Percentiles rank a stretch among this genome's conserved stretches.
Evolutionary conservation across 2,888 invertebrate genomes (phyloP).

Genomic region (Heliconius cydno): DNA sequence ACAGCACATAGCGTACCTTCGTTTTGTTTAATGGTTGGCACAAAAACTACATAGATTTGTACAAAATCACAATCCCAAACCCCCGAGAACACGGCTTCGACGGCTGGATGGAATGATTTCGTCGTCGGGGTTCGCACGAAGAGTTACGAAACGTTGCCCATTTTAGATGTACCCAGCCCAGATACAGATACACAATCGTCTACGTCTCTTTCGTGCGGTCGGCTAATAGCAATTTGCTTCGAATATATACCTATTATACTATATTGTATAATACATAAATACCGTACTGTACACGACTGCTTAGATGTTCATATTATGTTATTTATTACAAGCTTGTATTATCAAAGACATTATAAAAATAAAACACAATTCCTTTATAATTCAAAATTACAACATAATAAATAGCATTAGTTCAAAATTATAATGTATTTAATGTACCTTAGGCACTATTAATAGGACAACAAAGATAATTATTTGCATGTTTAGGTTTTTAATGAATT

Average conservation of each 20-base stretch:
- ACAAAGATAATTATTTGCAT: conserved; percentile 8
- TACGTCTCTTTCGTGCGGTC: conserved; percentile 61
- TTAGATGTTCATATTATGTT: conserved; percentile 52
- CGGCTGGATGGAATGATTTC: conserved; percentile 84
- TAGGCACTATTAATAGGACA: conserved; percentile 5
- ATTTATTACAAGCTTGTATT: conserved; percentile 37
- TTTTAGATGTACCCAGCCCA: conserved; percentile 59
- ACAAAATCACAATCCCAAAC: conserved; percentile 80
- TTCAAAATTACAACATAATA: conserved; percentile 2
- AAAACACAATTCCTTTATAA: background rate
- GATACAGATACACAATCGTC: conserved; percentile 53
- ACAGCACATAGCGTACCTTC: conserved; percentile 69
- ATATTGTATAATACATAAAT: conserved; percentile 50
- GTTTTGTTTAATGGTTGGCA: conserved; percentile 80
- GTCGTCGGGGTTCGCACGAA: conserved; percentile 79
- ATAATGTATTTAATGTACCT: background rate
- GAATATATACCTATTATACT: conserved; percentile 55
- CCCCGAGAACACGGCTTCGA: conserved; percentile 83
- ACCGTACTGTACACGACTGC: conserved; percentile 49
- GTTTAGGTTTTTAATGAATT: background rate
- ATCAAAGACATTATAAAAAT: conserved; percentile 18
- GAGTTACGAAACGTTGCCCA: conserved; percentile 67
- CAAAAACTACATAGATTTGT: conserved; percentile 77
- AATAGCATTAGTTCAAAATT: background rate
- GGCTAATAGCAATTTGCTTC: conserved; percentile 73